These are phyloP conservation scores for Drosophila teissieri DNA, from an alignment of 1,140 invertebrate species.

Conservation along the genomic window DNA sequence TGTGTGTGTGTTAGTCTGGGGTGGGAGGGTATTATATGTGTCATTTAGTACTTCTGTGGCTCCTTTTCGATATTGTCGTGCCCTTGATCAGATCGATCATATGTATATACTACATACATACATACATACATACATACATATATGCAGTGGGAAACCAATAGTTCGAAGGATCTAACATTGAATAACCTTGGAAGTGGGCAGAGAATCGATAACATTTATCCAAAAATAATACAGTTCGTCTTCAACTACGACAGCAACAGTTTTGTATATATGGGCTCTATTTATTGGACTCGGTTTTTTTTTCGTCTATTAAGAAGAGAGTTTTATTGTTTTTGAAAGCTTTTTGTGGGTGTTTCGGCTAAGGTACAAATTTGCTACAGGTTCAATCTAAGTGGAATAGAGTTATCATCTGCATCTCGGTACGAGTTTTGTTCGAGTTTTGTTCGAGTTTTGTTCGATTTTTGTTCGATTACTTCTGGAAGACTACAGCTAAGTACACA, in stretches of 20 bases:
- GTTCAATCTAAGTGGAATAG: constrained; percentile 57
- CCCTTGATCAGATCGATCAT: constrained; percentile 38
- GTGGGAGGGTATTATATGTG: constrained; percentile 28
- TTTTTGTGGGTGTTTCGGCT: constrained; percentile 68
- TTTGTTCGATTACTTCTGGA: constrained; percentile 40
- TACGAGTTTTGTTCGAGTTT: constrained; percentile 12
- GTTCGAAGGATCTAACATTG: constrained; percentile 46
- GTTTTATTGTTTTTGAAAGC: constrained; percentile 61
- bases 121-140: constrained; percentile 1
- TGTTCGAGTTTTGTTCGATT: no score
- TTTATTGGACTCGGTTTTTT: constrained; percentile 19
- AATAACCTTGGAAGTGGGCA: constrained; percentile 29
- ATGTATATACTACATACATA: constrained; percentile 7
- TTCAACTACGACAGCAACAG: constrained; percentile 5
- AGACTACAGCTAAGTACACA: constrained; percentile 74
- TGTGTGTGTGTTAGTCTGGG: constrained; percentile 17
- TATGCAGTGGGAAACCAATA: constrained; percentile 62
- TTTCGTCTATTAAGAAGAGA: constrained; percentile 13
- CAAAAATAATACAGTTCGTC: constrained; percentile 65
- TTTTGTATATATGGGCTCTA: neutral
- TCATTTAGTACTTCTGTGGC: constrained; percentile 14
- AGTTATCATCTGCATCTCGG: constrained; percentile 24
- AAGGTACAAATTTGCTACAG: constrained; percentile 80
- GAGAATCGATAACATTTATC: constrained; percentile 61
- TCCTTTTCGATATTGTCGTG: constrained; percentile 53